Percentiles rank a stretch among this genome's conserved stretches.
Conservation (phyloP, 2,113 vertebrate species). For the Dunckerocampus dactyliophorus region DNA sequence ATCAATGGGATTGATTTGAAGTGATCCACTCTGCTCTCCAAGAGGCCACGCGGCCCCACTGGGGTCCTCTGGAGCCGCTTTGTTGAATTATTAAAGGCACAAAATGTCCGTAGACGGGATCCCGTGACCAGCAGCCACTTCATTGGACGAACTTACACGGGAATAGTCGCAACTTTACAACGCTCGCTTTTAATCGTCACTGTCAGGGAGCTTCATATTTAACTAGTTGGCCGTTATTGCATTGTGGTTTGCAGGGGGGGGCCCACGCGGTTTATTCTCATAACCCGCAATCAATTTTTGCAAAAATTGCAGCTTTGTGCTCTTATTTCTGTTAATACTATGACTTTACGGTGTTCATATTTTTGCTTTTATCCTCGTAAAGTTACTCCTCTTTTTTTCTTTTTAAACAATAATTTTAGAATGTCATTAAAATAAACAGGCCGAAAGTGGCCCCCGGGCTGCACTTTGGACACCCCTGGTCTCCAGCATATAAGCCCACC, state of each 20-base stretch:
- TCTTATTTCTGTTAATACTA: too few relatives aligned
- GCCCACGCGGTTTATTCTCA: too few relatives aligned
- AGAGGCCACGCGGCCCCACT: neutral
- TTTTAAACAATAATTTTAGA: neutral
- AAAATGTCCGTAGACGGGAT: neutral
- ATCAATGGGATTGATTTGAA: constrained; percentile 15
- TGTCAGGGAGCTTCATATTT: neutral
- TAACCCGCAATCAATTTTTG: too few relatives aligned
- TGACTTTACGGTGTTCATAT: too few relatives aligned
- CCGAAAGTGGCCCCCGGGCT: too few relatives aligned
- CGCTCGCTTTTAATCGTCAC: neutral
- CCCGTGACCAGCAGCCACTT: neutral
- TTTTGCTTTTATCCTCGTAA: too few relatives aligned
- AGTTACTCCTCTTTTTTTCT: neutral
- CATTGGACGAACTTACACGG: neutral
- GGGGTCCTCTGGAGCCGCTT: neutral
- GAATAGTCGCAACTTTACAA: neutral
- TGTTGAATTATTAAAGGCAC: constrained; percentile 7
- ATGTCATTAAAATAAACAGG: too few relatives aligned
- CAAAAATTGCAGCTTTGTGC: too few relatives aligned
- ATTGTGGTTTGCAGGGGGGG: too few relatives aligned
- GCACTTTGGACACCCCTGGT: too few relatives aligned
- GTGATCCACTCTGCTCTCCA: constrained; percentile 14
- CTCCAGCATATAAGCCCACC: too few relatives aligned
- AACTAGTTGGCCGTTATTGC: too few relatives aligned